Conservation (phyloP, 2,888 invertebrate genomes). For the Blastobasis adustella region DNA sequence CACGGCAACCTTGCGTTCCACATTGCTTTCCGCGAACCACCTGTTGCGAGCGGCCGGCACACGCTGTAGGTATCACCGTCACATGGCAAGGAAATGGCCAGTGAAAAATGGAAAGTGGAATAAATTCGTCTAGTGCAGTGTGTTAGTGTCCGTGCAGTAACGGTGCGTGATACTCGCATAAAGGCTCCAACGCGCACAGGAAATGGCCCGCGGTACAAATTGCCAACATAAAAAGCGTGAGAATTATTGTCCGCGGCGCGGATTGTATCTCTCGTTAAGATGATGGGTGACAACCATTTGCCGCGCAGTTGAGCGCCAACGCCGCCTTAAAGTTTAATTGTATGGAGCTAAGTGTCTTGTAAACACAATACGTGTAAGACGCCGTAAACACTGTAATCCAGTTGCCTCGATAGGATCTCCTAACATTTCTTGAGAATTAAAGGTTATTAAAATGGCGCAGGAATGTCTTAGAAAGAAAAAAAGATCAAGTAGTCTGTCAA, state of each 20-base stretch:
- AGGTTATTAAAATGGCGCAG: too few species aligned
- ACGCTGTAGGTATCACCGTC: conserved; percentile 22
- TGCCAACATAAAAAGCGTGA: conserved; percentile 38
- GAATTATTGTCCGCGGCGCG: conserved; percentile 39
- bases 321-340: not conserved
- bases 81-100: conserved; percentile 47
- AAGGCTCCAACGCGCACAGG: conserved; percentile 31
- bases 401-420: too few species aligned
- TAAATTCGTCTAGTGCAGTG: conserved; percentile 62
- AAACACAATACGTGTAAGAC: not conserved
- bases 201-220: conserved; percentile 40
- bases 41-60: conserved; percentile 34
- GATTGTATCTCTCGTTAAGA: conserved; percentile 47
- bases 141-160: conserved; percentile 52
- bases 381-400: not conserved
- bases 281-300: conserved; percentile 47
- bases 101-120: conserved; percentile 72
- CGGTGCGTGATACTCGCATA: conserved; percentile 43
- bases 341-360: not conserved
- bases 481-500: too few species aligned
- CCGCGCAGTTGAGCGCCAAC: conserved; percentile 36
- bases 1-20: conserved; percentile 44
- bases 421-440: too few species aligned
- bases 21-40: conserved; percentile 56
- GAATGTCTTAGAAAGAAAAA: too few species aligned